Evolutionary conservation across 92 coral and sea anemone species (phyloP).

Genomic region (Phenganax subtilis): DNA sequence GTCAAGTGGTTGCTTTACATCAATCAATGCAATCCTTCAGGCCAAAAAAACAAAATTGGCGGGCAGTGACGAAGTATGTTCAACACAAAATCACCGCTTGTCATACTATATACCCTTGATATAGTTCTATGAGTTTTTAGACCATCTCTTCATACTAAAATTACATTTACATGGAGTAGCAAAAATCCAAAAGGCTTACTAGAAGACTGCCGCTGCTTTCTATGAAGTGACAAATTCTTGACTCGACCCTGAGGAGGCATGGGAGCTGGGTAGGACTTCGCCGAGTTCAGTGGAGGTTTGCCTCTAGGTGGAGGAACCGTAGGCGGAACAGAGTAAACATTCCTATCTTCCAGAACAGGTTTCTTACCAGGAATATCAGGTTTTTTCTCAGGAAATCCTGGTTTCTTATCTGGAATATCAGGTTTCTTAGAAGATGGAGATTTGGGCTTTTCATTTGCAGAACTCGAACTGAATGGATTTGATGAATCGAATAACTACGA

Average conservation of each 20-base stretch:
- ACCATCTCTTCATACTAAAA: too few species aligned
- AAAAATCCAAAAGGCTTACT: background rate
- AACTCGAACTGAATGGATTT: constrained; percentile 23
- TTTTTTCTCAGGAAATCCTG: constrained; percentile 31
- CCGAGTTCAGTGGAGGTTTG: constrained; percentile 38
- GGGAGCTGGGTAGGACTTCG: constrained; percentile 55
- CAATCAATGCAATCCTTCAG: too few species aligned
- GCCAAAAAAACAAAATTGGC: too few species aligned
- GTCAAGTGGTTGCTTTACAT: too few species aligned
- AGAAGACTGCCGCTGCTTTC: constrained; percentile 15
- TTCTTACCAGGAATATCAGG: constrained; percentile 25
- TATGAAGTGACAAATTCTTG: constrained; percentile 19
- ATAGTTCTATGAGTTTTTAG: too few species aligned
- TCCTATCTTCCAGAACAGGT: constrained; percentile 20
- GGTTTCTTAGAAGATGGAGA: constrained; percentile 20
- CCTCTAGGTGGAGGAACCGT: constrained; percentile 7
- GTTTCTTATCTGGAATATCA: constrained; percentile 48
- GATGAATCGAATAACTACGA: constrained; percentile 48
- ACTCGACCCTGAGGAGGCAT: constrained; percentile 43
- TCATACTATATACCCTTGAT: too few species aligned
- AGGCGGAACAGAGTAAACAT: constrained; percentile 35
- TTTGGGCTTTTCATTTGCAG: constrained; percentile 13
- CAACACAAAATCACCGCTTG: too few species aligned
- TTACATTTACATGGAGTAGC: background rate
- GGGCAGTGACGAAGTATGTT: too few species aligned